Evolutionary conservation across 2,888 invertebrate genomes (phyloP).

Genomic region (Siphlonurus alternatus): DNA sequence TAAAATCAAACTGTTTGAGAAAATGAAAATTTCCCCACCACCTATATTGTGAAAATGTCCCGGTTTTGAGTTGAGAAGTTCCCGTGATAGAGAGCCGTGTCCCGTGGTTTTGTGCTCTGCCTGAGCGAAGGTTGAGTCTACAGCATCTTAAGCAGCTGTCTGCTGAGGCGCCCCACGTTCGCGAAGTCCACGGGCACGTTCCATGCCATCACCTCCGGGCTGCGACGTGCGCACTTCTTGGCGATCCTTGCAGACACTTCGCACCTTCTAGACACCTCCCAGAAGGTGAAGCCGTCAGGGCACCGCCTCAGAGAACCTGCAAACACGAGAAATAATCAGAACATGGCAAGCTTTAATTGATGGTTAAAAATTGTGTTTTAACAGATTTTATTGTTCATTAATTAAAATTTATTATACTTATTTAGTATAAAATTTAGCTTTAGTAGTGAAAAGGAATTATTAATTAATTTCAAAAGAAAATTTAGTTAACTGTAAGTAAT

Average conservation of each 20-base stretch:
- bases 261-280: constrained; percentile 47
- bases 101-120: too few relatives aligned
- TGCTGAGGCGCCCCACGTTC: background rate
- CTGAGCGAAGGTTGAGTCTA: too few relatives aligned
- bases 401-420: constrained; percentile 55
- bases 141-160: background rate
- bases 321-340: background rate
- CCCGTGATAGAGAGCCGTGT: too few relatives aligned
- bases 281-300: constrained; percentile 56
- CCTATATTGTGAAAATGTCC: too few relatives aligned
- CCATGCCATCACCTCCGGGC: background rate
- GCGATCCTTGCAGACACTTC: constrained; percentile 6
- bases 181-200: background rate
- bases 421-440: constrained; percentile 24
- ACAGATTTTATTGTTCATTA: too few relatives aligned
- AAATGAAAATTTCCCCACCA: too few relatives aligned
- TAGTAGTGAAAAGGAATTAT: too few relatives aligned
- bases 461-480: too few relatives aligned
- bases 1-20: background rate
- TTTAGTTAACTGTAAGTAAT: too few relatives aligned
- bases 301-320: constrained; percentile 59
- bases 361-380: too few relatives aligned
- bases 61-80: too few relatives aligned
- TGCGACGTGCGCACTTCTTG: background rate
- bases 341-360: too few relatives aligned